Base-by-base conservation (phyloP, 2,888 invertebrate genomes). In the Ophion slaviceki region DNA sequence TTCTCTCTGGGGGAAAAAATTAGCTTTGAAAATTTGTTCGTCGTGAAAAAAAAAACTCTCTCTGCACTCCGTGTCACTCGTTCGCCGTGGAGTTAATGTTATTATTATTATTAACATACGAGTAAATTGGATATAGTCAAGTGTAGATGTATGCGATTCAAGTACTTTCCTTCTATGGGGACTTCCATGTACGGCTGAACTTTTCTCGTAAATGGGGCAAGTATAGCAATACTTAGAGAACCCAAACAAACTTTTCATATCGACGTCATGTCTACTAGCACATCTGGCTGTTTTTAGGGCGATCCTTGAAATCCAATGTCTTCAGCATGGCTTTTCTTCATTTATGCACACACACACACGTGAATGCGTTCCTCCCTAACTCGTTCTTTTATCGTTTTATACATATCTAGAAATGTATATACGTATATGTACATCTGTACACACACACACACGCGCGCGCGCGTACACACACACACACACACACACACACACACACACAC, bases 101-200 rank as follows among this genome's bases (percentile, higher is more conserved):
- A 67, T 85, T 82, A 85, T 76, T 20, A 61, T 85, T 80, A 85
- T 85, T 82, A 85, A 47, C 85, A 79, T 79, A 61, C 66, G 59
- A 82, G 61, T 64, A 64, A 78, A 85, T 81, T 85, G 85, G 77
- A 74, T 57, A 78, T 77, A 61, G 62, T 24, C 32, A 32, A 40
- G 20, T 8, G 62, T 66, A 61, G 61, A 67, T 74, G 24, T 68
- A 11, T 8, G 53, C 24, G 20, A 57, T 36, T 75, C n/a, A 40
- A 24, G 40, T 61, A n/a, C 3, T 24, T 6, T 8, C 8, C 57
- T 28, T 61, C n/a, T 24, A 74, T n/a, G 14, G 20, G 10, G 20
- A 14, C 24, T 17, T 32, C 11, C 17, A 32, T 47, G 6, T 11
- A 11, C 17, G 17, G 53, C 40, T 24, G 8, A 3, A 17, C 10